Base-by-base conservation (phyloP, 2,888 invertebrate genomes). In the Lissocephala sabroskyi region DNA sequence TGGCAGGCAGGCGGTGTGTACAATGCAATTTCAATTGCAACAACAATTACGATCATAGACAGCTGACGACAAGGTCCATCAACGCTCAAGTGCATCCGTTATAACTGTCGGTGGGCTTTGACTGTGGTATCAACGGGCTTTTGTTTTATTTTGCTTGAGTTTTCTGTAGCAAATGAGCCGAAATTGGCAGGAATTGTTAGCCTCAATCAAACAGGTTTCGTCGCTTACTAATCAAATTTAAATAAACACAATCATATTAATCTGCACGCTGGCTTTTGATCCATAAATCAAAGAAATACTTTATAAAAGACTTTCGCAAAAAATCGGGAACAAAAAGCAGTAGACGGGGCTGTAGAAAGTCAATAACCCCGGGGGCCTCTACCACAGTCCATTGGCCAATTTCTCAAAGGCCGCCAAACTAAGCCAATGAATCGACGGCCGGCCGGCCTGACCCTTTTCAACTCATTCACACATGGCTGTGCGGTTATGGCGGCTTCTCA, bases 31-130 rank as follows among this genome's bases (percentile, higher is more conserved):
- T 52, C 52, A 35, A 53, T 46, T 45, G 44, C 54, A 55, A 57
- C 56, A 65, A 65, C 48, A 56, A 32, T 14, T 2, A 29, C 7
- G 7, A 16, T 23, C 28, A 28, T 36, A 23, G 26, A 18, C 6
- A 19, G 10, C 16, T 2, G 50, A 37, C 54, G 50, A 49, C 53
- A 45, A 46, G 41, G 54, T 58, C 47, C 53, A 51, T 70, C 67
- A 66, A 56, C 65, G 74, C 64, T 61, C 63, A 65, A 57, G 55
- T 68, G 77, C 74, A 75, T 67, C 79, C 77, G 79, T 77, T 79
- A 79, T 65, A 77, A 71, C 77, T 78, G 78, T 79, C 65, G 59
- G 60, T 59, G 52, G 48, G 47, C 39, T 48, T 60, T 35, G 18
- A 29, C 16, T 40, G 41, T 4, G 10, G n/a, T n/a, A n/a, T n/a